Conservation (phyloP, 2,888 invertebrate genomes). For the Argyresthia goedartella region DNA sequence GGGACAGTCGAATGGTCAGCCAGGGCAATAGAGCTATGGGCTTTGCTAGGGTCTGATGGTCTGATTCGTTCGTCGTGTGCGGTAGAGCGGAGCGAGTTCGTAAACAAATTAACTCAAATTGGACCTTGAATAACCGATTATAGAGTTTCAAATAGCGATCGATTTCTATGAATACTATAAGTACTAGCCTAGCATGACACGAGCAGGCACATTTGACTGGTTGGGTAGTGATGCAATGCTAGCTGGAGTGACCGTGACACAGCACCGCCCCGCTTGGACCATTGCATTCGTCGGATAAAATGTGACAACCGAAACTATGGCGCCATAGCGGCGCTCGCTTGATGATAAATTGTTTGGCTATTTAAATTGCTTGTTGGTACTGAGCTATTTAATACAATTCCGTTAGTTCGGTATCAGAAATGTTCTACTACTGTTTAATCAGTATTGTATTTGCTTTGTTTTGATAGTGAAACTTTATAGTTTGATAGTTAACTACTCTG, state of each 20-base stretch:
- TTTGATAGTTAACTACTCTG: too few relatives aligned
- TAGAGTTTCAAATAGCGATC: too few relatives aligned
- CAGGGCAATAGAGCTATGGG: constrained; percentile 9
- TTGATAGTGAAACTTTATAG: too few relatives aligned
- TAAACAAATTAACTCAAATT: not conserved
- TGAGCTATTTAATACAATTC: too few relatives aligned
- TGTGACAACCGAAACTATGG: not conserved
- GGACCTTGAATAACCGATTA: not conserved
- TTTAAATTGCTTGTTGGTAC: not conserved
- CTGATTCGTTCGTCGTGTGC: not conserved
- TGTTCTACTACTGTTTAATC: too few relatives aligned
- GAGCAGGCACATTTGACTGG: too few relatives aligned
- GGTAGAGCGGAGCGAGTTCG: not conserved
- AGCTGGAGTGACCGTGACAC: constrained; percentile 2
- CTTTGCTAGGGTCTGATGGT: not conserved
- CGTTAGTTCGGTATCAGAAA: too few relatives aligned
- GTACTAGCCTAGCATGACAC: too few relatives aligned
- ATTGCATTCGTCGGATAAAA: not conserved
- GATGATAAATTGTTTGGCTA: not conserved
- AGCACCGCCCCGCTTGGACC: too few relatives aligned
- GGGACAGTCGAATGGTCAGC: too few relatives aligned
- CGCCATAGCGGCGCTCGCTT: not conserved
- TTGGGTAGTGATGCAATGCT: not conserved
- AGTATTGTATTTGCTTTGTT: too few relatives aligned
- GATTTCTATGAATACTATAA: not conserved